phyloP scores from a whole-genome alignment of 1,140 invertebrate species.

The Drosophila pachea region DNA sequence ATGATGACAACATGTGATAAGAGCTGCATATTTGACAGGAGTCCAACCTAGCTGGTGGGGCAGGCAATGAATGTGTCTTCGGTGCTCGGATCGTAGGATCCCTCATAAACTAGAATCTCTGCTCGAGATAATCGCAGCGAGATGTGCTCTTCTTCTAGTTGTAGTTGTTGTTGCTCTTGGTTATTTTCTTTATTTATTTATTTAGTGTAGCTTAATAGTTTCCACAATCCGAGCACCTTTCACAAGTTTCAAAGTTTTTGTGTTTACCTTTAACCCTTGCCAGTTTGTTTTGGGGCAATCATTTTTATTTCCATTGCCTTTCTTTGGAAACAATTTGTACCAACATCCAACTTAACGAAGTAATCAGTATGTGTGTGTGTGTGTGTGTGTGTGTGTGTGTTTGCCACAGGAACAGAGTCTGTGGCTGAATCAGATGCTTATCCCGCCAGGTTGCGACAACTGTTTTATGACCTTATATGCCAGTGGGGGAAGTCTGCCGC shows the following conservation, averaged over 20 bases:
- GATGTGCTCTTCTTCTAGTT: conserved; percentile 12
- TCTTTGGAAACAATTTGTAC: conserved; percentile 76
- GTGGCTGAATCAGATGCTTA: conserved; percentile 63
- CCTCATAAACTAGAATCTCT: conserved; percentile 47
- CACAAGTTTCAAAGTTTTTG: conserved; percentile 64
- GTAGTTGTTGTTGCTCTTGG: background rate
- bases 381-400: too few relatives aligned
- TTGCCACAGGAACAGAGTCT: conserved; percentile 17
- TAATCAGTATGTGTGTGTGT: conserved; percentile 48
- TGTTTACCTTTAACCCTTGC: conserved; percentile 71
- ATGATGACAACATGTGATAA: conserved; percentile 67
- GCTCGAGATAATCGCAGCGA: conserved; percentile 41
- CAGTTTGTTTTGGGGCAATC: conserved; percentile 49
- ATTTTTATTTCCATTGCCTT: conserved; percentile 74
- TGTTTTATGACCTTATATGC: conserved; percentile 75
- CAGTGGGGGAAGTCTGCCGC: conserved; percentile 6
- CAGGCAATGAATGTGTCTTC: conserved; percentile 50
- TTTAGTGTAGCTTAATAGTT: conserved; percentile 42
- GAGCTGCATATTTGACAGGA: conserved; percentile 66
- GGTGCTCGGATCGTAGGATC: conserved; percentile 55
- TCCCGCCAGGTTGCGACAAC: conserved; percentile 68
- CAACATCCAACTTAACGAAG: conserved; percentile 74
- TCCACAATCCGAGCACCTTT: conserved; percentile 54
- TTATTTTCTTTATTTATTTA: conserved; percentile 15
- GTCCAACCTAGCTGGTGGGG: conserved; percentile 1